phyloP scores from a whole-genome alignment of 1,140 invertebrate genomes.

The Hesperophylax magnus region DNA sequence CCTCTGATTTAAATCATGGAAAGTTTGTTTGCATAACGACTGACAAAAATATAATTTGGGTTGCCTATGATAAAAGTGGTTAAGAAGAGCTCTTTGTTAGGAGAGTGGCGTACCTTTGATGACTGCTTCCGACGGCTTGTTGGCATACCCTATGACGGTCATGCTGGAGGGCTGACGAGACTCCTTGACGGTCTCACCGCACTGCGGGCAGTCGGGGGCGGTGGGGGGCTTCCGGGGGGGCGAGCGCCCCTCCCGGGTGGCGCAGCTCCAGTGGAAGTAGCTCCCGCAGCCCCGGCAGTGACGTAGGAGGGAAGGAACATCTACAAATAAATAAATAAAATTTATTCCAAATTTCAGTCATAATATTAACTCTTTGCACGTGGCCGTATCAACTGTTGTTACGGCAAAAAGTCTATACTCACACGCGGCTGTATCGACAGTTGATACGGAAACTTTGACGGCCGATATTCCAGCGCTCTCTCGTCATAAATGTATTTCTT shows the following conservation, averaged over 20 bases:
- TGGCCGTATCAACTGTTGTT: too few species aligned
- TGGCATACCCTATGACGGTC: conserved; percentile 49
- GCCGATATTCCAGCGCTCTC: too few species aligned
- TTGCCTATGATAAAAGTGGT: too few species aligned
- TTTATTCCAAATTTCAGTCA: background rate
- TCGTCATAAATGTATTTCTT: too few species aligned
- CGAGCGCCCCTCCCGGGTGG: conserved; percentile 47
- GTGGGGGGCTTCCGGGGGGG: conserved; percentile 9
- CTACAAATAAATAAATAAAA: conserved; percentile 54
- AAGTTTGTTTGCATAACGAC: too few species aligned
- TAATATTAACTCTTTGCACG: too few species aligned
- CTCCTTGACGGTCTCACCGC: conserved; percentile 45
- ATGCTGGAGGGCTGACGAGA: conserved; percentile 21
- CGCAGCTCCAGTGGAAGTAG: conserved; percentile 67
- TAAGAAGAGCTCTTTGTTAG: too few species aligned
- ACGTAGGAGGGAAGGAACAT: conserved; percentile 65
- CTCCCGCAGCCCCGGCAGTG: conserved; percentile 62
- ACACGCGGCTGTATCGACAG: too few species aligned
- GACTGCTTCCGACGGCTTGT: conserved; percentile 12
- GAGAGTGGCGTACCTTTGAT: conserved; percentile 24
- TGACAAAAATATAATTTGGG: too few species aligned
- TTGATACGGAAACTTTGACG: too few species aligned
- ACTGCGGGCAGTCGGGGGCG: conserved; percentile 39
- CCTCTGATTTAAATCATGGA: too few species aligned
- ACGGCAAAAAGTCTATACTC: too few species aligned